Evolutionary conservation across 1,140 invertebrate genomes (phyloP).

Genomic region (Drosophila biarmipes): DNA sequence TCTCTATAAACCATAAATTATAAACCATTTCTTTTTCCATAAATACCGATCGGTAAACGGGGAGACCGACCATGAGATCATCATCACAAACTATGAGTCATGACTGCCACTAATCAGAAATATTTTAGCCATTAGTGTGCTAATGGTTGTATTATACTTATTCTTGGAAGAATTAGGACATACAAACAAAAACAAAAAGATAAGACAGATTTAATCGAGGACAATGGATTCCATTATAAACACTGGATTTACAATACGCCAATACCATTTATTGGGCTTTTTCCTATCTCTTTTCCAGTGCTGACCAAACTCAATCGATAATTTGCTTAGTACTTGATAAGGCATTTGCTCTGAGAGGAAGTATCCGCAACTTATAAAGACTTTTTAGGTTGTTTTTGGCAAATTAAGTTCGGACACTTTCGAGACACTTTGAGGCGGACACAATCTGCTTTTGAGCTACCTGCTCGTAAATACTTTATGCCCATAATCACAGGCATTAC

Average conservation of each 20-base stretch:
- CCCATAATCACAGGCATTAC: conserved; percentile 32
- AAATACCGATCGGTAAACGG: conserved; percentile 20
- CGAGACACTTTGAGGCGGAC: conserved; percentile 22
- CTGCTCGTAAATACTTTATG: conserved; percentile 25
- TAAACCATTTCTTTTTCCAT: conserved; percentile 12
- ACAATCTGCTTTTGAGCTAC: conserved; percentile 20
- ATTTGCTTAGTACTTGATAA: conserved; percentile 28
- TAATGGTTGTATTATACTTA: conserved; percentile 6
- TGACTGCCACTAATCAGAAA: conserved; percentile 7
- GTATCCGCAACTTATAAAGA: conserved; percentile 12
- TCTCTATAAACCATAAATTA: conserved; percentile 8
- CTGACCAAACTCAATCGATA: conserved; percentile 8
- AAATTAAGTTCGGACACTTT: conserved; percentile 8
- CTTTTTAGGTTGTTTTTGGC: conserved; percentile 10
- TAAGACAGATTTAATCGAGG: background rate
- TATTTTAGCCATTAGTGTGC: conserved; percentile 11
- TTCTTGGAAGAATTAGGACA: background rate
- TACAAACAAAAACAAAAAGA: background rate
- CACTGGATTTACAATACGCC: background rate
- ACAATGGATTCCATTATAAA: background rate
- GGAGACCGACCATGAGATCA: conserved; percentile 35
- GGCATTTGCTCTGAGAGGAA: conserved; percentile 12
- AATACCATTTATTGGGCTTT: background rate
- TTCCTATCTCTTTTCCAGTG: conserved; percentile 30
- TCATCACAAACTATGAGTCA: conserved; percentile 34